These are phyloP conservation scores for Sinocyclocheilus grahami DNA, from an alignment of 2,113 vertebrate species.

Conservation along the genomic window DNA sequence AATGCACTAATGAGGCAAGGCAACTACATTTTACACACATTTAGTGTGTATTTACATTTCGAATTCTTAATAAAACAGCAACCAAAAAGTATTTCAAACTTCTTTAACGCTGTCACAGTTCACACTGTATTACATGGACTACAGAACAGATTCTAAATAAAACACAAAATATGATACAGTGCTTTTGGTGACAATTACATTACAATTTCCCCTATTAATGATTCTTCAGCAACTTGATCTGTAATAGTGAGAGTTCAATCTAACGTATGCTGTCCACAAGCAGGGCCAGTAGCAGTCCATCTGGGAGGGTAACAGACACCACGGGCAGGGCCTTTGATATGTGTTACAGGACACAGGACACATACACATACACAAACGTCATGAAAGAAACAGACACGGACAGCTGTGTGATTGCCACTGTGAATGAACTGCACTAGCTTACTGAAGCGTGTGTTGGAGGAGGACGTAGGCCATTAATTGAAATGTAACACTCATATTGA, in stretches of 20 bases:
- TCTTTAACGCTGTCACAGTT: neutral
- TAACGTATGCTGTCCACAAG: slow-evolving; percentile 10
- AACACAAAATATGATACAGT: neutral
- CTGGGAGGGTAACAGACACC: slow-evolving; percentile 36
- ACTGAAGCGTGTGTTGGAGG: slow-evolving; percentile 1
- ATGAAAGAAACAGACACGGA: slow-evolving; percentile 4
- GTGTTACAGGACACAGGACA: slow-evolving; percentile 22
- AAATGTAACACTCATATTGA: slow-evolving; percentile 37
- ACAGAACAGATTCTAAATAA: neutral
- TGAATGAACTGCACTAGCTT: slow-evolving; percentile 27
- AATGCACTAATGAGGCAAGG: slow-evolving; percentile 5
- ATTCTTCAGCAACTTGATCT: slow-evolving; percentile 20
- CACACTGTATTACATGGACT: neutral
- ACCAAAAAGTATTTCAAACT: neutral
- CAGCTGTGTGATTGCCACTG: slow-evolving; percentile 27
- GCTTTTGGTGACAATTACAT: neutral
- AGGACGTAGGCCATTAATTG: slow-evolving; percentile 1
- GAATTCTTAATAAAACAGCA: neutral
- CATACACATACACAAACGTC: slow-evolving; percentile 32
- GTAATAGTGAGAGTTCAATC: slow-evolving; percentile 1
- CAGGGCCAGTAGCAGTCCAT: slow-evolving; percentile 18
- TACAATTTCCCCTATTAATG: neutral
- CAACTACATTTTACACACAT: neutral
- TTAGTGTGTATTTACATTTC: neutral
- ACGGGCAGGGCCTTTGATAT: slow-evolving; percentile 19